Evolutionary conservation across 2,888 invertebrate species (phyloP), one percentile per base, ranked within the genome.

Genomic region (Hypsopygia costalis): DNA sequence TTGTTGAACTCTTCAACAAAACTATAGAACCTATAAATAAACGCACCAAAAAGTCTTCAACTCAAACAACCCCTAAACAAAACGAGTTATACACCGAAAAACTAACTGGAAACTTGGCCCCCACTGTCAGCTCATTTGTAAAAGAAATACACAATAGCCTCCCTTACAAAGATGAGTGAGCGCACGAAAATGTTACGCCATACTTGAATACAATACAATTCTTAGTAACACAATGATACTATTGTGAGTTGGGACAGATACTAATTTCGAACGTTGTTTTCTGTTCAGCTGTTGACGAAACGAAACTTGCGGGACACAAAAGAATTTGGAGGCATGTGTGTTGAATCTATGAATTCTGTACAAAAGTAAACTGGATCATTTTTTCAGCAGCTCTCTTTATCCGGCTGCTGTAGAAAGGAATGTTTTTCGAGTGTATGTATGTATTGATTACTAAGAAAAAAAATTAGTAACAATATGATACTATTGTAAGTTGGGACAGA

Each of bases 191-290:
- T 39, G 48, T 71, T 66, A 62, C 62, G 59, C 69, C 69, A 74
- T 71, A 76, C 73, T 73, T 65, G 62, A 58, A 59, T 54, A 58
- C 64, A 63, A 66, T 62, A 62, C 57, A 51, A 44, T 50, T 69
- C 63, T 73, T 79, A 75, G 69, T 76, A 46, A 51, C 58, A 79
- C 77, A 80, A 78, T 70, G 62, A 57, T 45, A 48, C 58, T 49
- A 69, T 78, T 80, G 76, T 80, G 69, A 62, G 51, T 58, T 47
- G 41, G 58, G 79, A 80, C 78, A 75, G 78, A 66, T 76, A 79
- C 76, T 78, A 78, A 79, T 80, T 77, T 65, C 70, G 60, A 69
- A 73, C 65, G 69, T 56, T 61, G 58, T 58, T 61, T 66, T 67
- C 65, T 31, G 12, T 31, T 31, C 62, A 63, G 57, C 61, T 55